These are phyloP conservation scores for Drosophila suboccidentalis DNA, from an alignment of 2,888 invertebrate species.

Conservation along the genomic window DNA sequence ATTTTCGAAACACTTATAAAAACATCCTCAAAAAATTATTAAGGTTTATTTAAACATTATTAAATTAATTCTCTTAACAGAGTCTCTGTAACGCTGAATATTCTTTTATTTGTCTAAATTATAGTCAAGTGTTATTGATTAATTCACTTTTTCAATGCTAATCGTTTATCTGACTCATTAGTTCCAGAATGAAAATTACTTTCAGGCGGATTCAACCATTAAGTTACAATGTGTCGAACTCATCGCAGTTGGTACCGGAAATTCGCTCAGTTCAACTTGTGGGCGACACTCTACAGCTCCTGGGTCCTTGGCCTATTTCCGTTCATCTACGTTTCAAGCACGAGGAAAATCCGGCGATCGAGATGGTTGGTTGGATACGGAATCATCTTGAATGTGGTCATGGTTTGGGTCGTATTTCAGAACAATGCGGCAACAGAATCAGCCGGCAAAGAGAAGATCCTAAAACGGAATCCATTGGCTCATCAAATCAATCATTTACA, in stretches of 20 bases:
- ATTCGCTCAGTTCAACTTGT: constrained; percentile 29
- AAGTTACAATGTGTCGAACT: constrained; percentile 31
- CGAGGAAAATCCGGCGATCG: constrained; percentile 20
- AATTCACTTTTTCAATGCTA: neutral
- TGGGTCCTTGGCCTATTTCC: constrained; percentile 61
- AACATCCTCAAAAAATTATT: no score
- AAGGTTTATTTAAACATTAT: neutral
- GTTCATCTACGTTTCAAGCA: constrained; percentile 30
- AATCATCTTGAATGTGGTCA: neutral
- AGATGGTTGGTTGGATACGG: constrained; percentile 47
- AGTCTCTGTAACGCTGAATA: no score
- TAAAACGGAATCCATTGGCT: constrained; percentile 27
- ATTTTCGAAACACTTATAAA: no score
- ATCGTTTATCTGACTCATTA: neutral
- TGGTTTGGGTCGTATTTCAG: neutral
- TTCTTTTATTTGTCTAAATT: neutral
- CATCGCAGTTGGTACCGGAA: constrained; percentile 41
- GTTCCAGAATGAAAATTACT: neutral
- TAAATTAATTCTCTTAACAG: no score
- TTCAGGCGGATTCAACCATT: constrained; percentile 8
- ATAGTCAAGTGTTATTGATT: constrained; percentile 12
- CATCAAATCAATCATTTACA: constrained; percentile 21
- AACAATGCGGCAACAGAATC: constrained; percentile 10
- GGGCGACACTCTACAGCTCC: constrained; percentile 40
- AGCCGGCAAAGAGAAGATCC: constrained; percentile 2